Conservation (phyloP, 2,113 vertebrate genomes). For the Onychostruthus taczanowskii region DNA sequence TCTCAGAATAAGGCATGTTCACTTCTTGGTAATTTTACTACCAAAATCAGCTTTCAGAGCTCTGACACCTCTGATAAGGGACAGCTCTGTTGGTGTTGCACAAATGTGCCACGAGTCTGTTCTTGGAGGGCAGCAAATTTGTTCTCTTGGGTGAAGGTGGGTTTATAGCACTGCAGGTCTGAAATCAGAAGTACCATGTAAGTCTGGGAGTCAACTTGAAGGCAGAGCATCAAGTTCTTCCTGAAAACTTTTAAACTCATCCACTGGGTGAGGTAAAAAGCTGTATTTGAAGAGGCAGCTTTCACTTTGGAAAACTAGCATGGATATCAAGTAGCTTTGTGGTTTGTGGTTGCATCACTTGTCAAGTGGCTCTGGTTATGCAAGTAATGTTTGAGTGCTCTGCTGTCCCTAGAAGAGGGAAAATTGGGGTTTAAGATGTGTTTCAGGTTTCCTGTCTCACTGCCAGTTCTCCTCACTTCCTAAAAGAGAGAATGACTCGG, state of each 20-base stretch:
- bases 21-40: background rate
- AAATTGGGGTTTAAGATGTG: constrained; percentile 2
- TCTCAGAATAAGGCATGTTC: background rate
- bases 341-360: constrained; percentile 30
- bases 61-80: background rate
- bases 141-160: background rate
- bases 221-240: background rate
- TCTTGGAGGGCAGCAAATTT: background rate
- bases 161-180: background rate
- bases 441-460: background rate
- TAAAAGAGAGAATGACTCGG: constrained; percentile 32
- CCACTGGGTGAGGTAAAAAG: background rate
- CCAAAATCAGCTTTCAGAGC: background rate
- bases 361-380: constrained; percentile 27
- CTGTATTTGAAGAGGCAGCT: background rate
- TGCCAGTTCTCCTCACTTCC: background rate
- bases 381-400: background rate
- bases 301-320: background rate
- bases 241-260: background rate
- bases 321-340: background rate
- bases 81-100: background rate
- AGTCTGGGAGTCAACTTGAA: background rate
- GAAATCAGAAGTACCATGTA: background rate
- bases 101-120: background rate
- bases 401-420: background rate